phyloP scores from a whole-genome alignment of 1,140 invertebrate genomes.

The Lycorma delicatula region DNA sequence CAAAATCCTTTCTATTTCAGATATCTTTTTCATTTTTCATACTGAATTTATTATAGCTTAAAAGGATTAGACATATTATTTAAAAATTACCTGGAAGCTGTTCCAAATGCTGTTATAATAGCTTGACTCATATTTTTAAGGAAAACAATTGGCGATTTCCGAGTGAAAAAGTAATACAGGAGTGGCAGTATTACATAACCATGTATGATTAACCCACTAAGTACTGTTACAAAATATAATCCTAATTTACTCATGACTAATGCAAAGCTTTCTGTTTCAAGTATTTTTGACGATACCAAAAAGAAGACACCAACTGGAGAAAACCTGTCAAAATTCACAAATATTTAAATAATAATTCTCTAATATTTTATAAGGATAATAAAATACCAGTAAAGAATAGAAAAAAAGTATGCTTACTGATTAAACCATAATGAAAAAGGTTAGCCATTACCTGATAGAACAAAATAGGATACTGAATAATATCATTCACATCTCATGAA shows the following conservation, averaged over 20 bases:
- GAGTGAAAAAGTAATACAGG: conserved; percentile 69
- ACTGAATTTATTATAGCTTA: neutral
- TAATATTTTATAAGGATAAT: too few species aligned
- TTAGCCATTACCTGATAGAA: too few species aligned
- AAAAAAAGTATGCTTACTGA: too few species aligned
- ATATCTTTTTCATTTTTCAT: neutral
- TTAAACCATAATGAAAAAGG: too few species aligned
- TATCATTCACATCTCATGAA: too few species aligned
- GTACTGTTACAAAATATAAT: conserved; percentile 83
- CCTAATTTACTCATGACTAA: conserved; percentile 69
- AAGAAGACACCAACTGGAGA: conserved; percentile 78
- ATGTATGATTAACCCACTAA: conserved; percentile 81
- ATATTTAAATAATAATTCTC: too few species aligned
- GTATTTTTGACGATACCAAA: conserved; percentile 67
- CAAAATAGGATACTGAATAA: too few species aligned
- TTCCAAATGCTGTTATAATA: conserved; percentile 83
- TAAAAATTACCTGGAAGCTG: conserved; percentile 67
- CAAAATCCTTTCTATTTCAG: neutral
- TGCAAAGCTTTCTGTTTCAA: conserved; percentile 67
- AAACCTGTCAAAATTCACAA: conserved; percentile 53
- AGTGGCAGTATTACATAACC: conserved; percentile 79
- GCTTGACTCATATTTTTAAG: conserved; percentile 80
- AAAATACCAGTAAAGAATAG: too few species aligned
- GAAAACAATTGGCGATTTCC: conserved; percentile 69
- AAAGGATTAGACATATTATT: neutral